Evolutionary conservation across 2,113 vertebrate species (phyloP).

Genomic region (Tamias sibiricus): DNA sequence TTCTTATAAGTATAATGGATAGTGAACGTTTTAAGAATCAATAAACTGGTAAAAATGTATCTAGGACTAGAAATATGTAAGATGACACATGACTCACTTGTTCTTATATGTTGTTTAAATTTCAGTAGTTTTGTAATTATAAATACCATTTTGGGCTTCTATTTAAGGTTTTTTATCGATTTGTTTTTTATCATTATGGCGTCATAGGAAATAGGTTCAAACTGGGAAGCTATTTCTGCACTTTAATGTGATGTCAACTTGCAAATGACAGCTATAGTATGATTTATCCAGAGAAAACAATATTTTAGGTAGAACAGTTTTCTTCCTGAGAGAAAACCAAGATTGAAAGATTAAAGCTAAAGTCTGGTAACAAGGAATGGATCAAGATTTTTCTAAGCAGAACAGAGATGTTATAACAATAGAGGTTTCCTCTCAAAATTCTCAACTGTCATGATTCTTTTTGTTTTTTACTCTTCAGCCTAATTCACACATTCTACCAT

Average conservation of each 20-base stretch:
- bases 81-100: background rate
- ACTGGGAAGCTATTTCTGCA: background rate
- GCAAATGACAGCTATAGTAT: slow-evolving; percentile 23
- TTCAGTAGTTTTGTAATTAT: slow-evolving; percentile 43
- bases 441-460: slow-evolving; percentile 31
- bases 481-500: background rate
- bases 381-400: slow-evolving; percentile 36
- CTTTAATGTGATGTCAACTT: slow-evolving; percentile 41
- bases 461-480: background rate
- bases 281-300: slow-evolving; percentile 58
- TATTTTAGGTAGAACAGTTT: slow-evolving; percentile 39
- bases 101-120: slow-evolving; percentile 51
- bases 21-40: slow-evolving; percentile 51
- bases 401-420: background rate
- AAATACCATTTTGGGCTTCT: slow-evolving; percentile 26
- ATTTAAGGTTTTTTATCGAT: slow-evolving; percentile 8
- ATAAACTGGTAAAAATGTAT: slow-evolving; percentile 61
- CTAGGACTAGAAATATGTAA: slow-evolving; percentile 32
- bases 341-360: slow-evolving; percentile 64
- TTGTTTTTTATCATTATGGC: slow-evolving; percentile 53
- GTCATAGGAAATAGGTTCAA: slow-evolving; percentile 44
- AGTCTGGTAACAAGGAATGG: slow-evolving; percentile 15
- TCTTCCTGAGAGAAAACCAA: slow-evolving; percentile 57
- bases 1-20: slow-evolving; percentile 55
- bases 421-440: slow-evolving; percentile 48